phyloP scores from a whole-genome alignment of 1,140 invertebrate genomes.

The Glomeris maerens region DNA sequence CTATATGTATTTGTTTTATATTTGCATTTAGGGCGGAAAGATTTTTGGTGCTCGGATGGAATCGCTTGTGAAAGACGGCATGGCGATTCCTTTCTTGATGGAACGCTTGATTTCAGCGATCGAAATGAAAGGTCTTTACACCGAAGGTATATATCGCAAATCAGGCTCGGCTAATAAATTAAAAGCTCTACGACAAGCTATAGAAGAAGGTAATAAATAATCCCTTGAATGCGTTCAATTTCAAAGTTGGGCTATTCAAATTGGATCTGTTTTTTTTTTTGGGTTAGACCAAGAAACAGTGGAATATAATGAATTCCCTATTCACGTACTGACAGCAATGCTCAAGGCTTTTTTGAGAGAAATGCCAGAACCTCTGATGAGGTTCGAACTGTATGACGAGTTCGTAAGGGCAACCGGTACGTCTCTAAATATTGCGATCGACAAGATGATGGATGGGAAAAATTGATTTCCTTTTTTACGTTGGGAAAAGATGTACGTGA shows the following conservation, averaged over 20 bases:
- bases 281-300: constrained; percentile 39
- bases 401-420: constrained; percentile 59
- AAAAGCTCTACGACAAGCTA: constrained; percentile 27
- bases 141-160: constrained; percentile 85
- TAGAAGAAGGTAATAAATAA: constrained; percentile 21
- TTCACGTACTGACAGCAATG: constrained; percentile 82
- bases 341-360: constrained; percentile 83
- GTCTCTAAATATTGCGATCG: background rate
- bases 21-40: constrained; percentile 7
- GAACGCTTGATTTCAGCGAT: constrained; percentile 76
- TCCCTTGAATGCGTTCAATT: background rate
- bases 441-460: background rate
- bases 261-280: constrained; percentile 6
- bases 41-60: constrained; percentile 42
- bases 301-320: constrained; percentile 41
- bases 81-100: constrained; percentile 61
- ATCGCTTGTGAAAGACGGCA: constrained; percentile 37
- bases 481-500: constrained; percentile 48
- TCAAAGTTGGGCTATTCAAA: background rate
- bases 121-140: constrained; percentile 80
- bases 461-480: background rate
- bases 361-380: constrained; percentile 81
- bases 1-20: constrained; percentile 6
- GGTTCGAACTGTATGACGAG: constrained; percentile 86
- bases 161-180: constrained; percentile 51